Percentiles rank a stretch among this genome's conserved stretches.
Evolutionary conservation across 2,113 vertebrate genomes (phyloP).

Genomic region (Hydropotes inermis): DNA sequence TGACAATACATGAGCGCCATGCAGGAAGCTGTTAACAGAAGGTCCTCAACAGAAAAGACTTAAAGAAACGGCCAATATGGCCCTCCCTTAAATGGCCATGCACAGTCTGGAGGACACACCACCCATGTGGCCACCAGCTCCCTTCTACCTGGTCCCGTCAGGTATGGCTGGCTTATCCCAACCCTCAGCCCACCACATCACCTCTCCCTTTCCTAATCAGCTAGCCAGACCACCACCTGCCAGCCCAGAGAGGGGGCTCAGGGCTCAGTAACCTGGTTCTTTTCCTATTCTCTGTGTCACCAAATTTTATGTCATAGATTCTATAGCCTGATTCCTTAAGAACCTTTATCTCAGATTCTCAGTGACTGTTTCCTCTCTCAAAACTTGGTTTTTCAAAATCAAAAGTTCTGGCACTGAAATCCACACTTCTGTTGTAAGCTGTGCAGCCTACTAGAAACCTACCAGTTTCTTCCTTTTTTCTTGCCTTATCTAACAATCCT

Average conservation of each 20-base stretch:
- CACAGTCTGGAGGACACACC: neutral
- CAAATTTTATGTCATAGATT: neutral
- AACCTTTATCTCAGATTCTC: neutral
- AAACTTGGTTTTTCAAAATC: neutral
- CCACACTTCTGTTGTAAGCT: neutral
- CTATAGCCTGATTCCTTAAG: neutral
- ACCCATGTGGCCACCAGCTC: neutral
- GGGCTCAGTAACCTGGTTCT: neutral
- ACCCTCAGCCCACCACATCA: neutral
- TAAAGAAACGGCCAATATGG: accelerated
- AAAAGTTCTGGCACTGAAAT: neutral
- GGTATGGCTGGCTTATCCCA: neutral
- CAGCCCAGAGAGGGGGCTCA: neutral
- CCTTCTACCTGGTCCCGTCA: accelerated
- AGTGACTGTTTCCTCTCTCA: neutral
- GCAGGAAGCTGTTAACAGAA: neutral
- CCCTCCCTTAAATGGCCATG: too few relatives aligned
- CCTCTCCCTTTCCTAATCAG: neutral
- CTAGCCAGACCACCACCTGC: neutral
- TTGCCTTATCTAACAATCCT: neutral
- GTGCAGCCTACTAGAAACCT: neutral
- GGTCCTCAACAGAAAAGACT: neutral
- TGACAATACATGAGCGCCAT: neutral
- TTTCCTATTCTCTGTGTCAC: neutral
- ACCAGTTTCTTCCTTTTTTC: neutral